Percentiles rank a stretch among this genome's conserved stretches.
These are phyloP conservation scores for Nylanderia fulva DNA, from an alignment of 1,140 invertebrate genomes.

Conservation along the genomic window DNA sequence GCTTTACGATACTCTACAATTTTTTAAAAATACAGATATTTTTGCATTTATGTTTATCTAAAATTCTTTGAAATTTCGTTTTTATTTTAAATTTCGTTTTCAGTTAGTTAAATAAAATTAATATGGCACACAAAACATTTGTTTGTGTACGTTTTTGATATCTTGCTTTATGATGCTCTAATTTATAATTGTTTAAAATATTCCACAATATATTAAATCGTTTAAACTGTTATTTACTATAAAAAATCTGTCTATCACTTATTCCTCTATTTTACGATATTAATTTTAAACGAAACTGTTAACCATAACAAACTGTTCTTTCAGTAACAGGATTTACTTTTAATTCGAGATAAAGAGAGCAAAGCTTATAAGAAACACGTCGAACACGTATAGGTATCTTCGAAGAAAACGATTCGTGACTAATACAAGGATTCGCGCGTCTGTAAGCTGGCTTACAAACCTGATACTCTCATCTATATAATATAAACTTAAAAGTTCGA, in stretches of 20 bases:
- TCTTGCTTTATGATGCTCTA: not conserved
- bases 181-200: not conserved
- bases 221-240: constrained; percentile 5
- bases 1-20: no score
- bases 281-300: constrained; percentile 4
- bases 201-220: not conserved
- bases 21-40: not conserved
- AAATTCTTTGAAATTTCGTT: no score
- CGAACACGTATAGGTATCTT: not conserved
- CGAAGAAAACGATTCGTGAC: constrained; percentile 27
- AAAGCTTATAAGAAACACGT: constrained; percentile 5
- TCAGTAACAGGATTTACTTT: not conserved
- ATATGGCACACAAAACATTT: not conserved
- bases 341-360: constrained; percentile 2
- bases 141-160: not conserved
- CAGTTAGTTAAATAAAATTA: not conserved
- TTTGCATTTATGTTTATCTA: not conserved
- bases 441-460: constrained; percentile 21
- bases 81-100: not conserved
- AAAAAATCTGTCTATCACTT: not conserved
- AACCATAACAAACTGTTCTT: not conserved
- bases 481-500: constrained; percentile 16
- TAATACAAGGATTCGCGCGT: constrained; percentile 31
- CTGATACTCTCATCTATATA: constrained; percentile 17
- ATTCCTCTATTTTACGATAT: not conserved